Evolutionary conservation across 2,888 invertebrate genomes (phyloP), one percentile per base, ranked within the genome.

Genomic region (Eristalinus aeneus): DNA sequence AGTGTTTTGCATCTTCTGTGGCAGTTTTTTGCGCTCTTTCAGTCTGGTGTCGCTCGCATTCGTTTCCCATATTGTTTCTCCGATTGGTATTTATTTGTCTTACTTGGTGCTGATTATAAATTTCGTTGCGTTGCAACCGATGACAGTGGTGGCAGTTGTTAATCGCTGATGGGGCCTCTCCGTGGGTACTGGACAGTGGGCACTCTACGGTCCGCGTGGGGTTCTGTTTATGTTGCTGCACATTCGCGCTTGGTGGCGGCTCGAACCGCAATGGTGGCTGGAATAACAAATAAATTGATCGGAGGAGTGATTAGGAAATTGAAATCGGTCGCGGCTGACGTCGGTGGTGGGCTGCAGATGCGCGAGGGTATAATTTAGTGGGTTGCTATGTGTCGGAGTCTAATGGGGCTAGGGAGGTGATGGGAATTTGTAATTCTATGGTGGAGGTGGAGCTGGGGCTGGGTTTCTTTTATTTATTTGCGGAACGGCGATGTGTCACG

Each of bases 211-310:
- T 27, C n/a, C 2, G 27, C 27, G 56, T 63, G 54, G 60, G 39
- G 61, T 39, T 32, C 56, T 69, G 68, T 61, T 58, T 60, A 54
- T 69, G 63, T 53, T 65, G 79, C 54, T 68, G 76, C 76, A 68
- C 63, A 63, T 61, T 67, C 36, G 53, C 32, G 12, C 34, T 9
- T 68, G 67, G 46, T 60, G 12, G 61, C 60, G 23, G 72, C 72
- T 53, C 54, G 56, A 64, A 22, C 16, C 46, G 60, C 53, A 54
- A 11, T 36, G 58, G 77, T 73, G 82, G 27, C 72, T 72, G 61
- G 82, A 82, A 77, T 82, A 56, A 56, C 63, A 82, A 82, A 82
- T 60, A 82, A 77, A 82, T 77, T 77, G 76, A 82, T 82, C 68
- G 76, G 27, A 16, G 68, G 58, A 63, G 67, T 68, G 82, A 82